phyloP scores from a whole-genome alignment of 2,888 invertebrate genomes.

The Cyrtodaria siliqua region DNA sequence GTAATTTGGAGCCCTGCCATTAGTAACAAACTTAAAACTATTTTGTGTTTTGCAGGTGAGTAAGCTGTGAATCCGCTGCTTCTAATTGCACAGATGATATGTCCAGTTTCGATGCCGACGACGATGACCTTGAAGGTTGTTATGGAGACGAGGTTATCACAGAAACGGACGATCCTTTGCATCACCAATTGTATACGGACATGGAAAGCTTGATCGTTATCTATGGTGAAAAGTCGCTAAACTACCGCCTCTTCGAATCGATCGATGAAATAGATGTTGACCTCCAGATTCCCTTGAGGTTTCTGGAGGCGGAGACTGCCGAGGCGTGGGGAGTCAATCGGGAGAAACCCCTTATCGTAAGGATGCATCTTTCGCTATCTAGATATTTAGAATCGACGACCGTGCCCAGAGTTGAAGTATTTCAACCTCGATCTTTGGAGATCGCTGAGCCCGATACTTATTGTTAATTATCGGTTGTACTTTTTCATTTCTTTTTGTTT shows the following conservation, averaged over 20 bases:
- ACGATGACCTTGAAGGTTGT: slow-evolving; percentile 21
- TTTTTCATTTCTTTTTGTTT: too few relatives aligned
- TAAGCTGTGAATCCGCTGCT: slow-evolving; percentile 66
- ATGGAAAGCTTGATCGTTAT: slow-evolving; percentile 70
- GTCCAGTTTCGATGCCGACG: slow-evolving; percentile 60
- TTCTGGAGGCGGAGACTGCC: slow-evolving; percentile 71
- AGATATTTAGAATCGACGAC: too few relatives aligned
- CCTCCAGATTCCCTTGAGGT: slow-evolving; percentile 66
- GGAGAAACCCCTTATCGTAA: too few relatives aligned
- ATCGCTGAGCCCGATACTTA: too few relatives aligned
- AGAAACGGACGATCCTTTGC: slow-evolving; percentile 37
- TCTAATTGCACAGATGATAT: slow-evolving; percentile 72
- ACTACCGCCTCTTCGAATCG: slow-evolving; percentile 69
- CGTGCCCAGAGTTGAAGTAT: slow-evolving; percentile 78
- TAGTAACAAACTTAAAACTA: too few relatives aligned
- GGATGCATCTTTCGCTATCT: too few relatives aligned
- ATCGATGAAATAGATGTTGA: slow-evolving; percentile 81
- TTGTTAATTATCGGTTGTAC: too few relatives aligned
- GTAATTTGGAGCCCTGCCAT: too few relatives aligned
- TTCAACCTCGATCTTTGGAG: too few relatives aligned
- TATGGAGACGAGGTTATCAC: slow-evolving; percentile 16
- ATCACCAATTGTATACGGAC: slow-evolving; percentile 65
- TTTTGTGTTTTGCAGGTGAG: slow-evolving; percentile 51
- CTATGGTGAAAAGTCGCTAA: slow-evolving; percentile 71
- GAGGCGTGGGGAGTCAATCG: slow-evolving; percentile 79